phyloP scores from a whole-genome alignment of 2,797 vertebrate species.

The Lacerta viridis region DNA sequence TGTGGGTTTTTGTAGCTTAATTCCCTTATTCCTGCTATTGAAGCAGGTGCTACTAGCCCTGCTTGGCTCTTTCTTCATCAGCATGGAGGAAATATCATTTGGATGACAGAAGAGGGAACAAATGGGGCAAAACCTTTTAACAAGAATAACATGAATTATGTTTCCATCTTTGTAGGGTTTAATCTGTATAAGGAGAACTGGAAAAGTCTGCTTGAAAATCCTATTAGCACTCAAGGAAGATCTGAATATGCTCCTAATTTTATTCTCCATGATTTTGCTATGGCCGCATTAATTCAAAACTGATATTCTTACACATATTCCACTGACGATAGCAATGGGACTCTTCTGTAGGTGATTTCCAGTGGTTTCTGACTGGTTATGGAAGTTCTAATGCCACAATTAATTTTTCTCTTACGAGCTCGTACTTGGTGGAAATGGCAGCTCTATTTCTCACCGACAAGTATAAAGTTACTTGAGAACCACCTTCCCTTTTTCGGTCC shows the following conservation, averaged over 20 bases:
- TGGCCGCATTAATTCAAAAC: conserved; percentile 40
- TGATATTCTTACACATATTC: conserved; percentile 42
- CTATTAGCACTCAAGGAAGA: conserved; percentile 53
- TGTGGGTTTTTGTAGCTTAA: background rate
- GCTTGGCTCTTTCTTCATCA: background rate
- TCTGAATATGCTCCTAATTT: conserved; percentile 47
- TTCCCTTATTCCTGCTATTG: background rate
- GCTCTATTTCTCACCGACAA: too few species aligned
- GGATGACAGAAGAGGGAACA: background rate
- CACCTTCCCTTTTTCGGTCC: background rate
- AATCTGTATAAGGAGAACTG: accelerated
- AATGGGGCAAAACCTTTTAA: background rate
- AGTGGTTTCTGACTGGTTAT: background rate
- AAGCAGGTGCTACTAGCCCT: background rate
- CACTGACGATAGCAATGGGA: conserved; percentile 43
- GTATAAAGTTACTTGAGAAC: background rate
- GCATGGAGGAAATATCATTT: background rate
- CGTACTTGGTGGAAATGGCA: background rate
- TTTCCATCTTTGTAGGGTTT: conserved; percentile 38
- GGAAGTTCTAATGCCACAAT: background rate
- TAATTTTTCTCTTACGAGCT: background rate
- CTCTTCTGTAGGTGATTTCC: conserved; percentile 12
- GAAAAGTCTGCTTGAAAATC: conserved; percentile 44
- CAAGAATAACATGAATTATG: background rate
- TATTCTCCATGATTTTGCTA: conserved; percentile 4